Percentiles rank a stretch among this genome's conserved stretches.
These are phyloP conservation scores for Oplegnathus fasciatus DNA, from an alignment of 2,113 vertebrate species.

Conservation along the genomic window DNA sequence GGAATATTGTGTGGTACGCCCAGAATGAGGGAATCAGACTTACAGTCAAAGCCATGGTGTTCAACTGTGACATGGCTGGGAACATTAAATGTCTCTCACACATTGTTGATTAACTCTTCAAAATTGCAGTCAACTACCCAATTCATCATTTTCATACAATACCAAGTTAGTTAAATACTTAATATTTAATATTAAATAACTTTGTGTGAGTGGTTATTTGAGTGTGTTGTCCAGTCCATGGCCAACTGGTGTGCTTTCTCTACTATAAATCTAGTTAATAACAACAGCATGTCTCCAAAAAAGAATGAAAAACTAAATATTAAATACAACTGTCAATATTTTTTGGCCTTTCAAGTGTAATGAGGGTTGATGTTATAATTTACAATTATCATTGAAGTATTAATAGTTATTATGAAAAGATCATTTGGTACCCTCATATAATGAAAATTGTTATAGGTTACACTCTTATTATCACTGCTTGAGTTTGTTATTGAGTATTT, in stretches of 20 bases:
- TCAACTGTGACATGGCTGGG: conserved; percentile 10
- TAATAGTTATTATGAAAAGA: not conserved
- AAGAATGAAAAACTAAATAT: not conserved
- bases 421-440: not conserved
- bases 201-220: not conserved
- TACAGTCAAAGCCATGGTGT: conserved; percentile 9
- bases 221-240: not conserved
- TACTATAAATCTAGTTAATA: not conserved
- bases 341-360: not conserved
- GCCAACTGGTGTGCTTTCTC: not conserved
- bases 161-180: not conserved
- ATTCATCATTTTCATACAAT: not conserved
- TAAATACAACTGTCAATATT: too few relatives aligned
- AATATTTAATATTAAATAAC: not conserved
- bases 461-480: not conserved
- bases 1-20: conserved; percentile 46
- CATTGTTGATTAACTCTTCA: not conserved
- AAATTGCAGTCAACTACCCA: not conserved
- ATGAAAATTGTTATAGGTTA: not conserved
- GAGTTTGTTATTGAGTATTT: not conserved
- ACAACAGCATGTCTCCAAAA: not conserved
- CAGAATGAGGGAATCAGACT: conserved; percentile 38
- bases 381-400: not conserved
- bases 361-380: not conserved
- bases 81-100: conserved; percentile 17